A percentile compares a stretch with the other conserved stretches of the same genome.
phyloP scores from a whole-genome alignment of 2,797 vertebrate species.

The Gephyroberyx darwinii region DNA sequence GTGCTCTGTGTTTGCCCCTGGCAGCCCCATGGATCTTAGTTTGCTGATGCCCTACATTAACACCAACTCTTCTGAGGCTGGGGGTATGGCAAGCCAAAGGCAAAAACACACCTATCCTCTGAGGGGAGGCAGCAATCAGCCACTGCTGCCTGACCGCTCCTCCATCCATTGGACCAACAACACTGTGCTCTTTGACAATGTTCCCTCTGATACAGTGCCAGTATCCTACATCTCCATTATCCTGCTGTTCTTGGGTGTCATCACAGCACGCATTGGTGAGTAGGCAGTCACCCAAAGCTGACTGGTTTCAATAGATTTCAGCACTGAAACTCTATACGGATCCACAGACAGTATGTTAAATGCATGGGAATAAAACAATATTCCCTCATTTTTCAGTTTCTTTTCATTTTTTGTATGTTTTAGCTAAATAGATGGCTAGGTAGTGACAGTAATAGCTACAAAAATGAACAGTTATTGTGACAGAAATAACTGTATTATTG shows the following conservation, averaged over 20 bases:
- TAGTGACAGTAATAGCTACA: background rate
- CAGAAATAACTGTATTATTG: background rate
- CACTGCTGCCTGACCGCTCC: conserved; percentile 82
- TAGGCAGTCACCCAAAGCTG: conserved; percentile 10
- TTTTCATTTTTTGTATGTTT: too few species aligned
- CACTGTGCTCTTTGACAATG: conserved; percentile 84
- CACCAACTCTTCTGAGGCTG: conserved; percentile 69
- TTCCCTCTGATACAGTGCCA: conserved; percentile 74
- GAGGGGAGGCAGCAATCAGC: conserved; percentile 82
- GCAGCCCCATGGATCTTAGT: conserved; percentile 85
- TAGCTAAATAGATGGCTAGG: too few species aligned
- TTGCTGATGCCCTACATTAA: conserved; percentile 75
- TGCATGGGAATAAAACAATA: background rate
- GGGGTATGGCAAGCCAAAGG: conserved; percentile 74
- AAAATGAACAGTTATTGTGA: background rate
- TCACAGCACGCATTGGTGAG: conserved; percentile 85
- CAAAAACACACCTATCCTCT: conserved; percentile 76
- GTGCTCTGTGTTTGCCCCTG: conserved; percentile 85
- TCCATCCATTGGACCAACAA: conserved; percentile 90
- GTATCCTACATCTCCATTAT: conserved; percentile 85
- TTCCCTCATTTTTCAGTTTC: background rate
- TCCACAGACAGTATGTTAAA: background rate
- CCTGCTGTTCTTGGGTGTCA: conserved; percentile 85
- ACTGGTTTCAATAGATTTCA: conserved; percentile 2
- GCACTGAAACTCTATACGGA: background rate